Conservation (phyloP, 2,888 invertebrate genomes). For the Tyria jacobaeae region DNA sequence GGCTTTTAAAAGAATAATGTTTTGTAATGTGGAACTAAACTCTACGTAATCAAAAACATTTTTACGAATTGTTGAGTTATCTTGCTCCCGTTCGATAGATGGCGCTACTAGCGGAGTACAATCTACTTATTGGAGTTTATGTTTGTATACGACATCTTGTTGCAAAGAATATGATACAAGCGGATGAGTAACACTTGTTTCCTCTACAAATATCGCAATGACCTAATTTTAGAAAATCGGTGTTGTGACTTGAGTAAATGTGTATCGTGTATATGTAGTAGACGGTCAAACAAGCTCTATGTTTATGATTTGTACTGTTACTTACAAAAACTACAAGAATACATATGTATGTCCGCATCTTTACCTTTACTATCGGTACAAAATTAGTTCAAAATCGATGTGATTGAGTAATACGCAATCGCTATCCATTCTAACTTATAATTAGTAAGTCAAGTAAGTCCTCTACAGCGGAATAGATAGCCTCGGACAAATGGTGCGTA, state of each 20-base stretch:
- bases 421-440: not conserved
- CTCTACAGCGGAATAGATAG: conserved; percentile 11
- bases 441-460: not conserved
- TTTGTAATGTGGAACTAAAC: not conserved
- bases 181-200: conserved; percentile 12
- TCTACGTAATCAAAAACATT: not conserved
- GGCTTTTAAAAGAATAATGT: not conserved
- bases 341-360: too few species aligned
- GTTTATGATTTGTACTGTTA: too few species aligned
- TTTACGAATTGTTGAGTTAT: not conserved
- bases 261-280: not conserved
- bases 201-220: conserved; percentile 14
- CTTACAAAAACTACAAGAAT: too few species aligned
- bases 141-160: not conserved
- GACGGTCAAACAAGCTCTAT: too few species aligned
- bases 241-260: too few species aligned
- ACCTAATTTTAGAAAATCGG: not conserved
- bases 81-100: conserved; percentile 24
- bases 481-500: conserved; percentile 14
- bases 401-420: not conserved
- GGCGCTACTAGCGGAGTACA: conserved; percentile 18
- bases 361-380: not conserved
- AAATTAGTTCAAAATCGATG: not conserved
- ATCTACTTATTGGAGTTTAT: not conserved
- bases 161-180: conserved; percentile 3